Evolutionary conservation across 2,888 invertebrate genomes (phyloP).

Genomic region (Stenolophus ochropezus): DNA sequence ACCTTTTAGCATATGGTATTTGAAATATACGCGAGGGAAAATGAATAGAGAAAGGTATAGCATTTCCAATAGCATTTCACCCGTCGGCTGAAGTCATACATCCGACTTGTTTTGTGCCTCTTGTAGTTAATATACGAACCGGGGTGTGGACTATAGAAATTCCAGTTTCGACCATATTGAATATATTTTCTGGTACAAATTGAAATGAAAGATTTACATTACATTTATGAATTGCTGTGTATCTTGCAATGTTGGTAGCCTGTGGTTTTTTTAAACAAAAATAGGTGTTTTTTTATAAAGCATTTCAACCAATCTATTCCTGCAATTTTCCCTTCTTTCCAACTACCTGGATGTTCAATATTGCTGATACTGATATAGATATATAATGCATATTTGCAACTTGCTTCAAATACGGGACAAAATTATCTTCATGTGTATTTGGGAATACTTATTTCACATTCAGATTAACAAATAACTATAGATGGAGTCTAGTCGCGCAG

Average conservation of each 20-base stretch:
- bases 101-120: constrained; percentile 2
- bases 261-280: constrained; percentile 62
- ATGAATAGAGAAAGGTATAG: neutral
- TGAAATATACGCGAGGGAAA: constrained; percentile 1
- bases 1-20: constrained; percentile 10
- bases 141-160: constrained; percentile 6
- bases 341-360: neutral
- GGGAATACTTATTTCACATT: constrained; percentile 12
- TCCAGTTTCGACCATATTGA: constrained; percentile 6
- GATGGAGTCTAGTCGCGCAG: no score
- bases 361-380: neutral
- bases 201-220: constrained; percentile 21
- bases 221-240: constrained; percentile 54
- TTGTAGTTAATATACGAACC: constrained; percentile 2
- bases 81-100: neutral
- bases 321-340: constrained; percentile 57
- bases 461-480: no score
- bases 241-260: constrained; percentile 63
- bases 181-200: neutral
- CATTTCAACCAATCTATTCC: constrained; percentile 60
- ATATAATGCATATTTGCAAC: neutral
- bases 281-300: constrained; percentile 57
- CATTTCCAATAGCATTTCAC: neutral
- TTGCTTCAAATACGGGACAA: neutral
- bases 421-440: neutral